Evolutionary conservation across 2,797 vertebrate genomes (phyloP).

Genomic region (Lacerta viridis): DNA sequence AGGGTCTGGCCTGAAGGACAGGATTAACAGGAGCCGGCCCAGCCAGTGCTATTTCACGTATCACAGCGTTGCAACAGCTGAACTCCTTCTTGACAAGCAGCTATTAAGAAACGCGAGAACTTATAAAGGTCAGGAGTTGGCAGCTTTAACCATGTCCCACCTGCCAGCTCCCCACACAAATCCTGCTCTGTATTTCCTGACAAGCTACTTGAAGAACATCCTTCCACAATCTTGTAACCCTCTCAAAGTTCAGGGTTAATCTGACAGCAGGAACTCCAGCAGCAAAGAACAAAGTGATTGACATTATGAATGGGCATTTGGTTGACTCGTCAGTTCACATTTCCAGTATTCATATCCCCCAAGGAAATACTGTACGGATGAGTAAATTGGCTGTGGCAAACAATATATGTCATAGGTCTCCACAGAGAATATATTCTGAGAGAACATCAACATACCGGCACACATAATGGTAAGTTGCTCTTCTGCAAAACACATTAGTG

Average conservation of each 20-base stretch:
- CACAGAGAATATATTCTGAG: conserved; percentile 15
- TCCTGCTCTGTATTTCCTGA: conserved; percentile 26
- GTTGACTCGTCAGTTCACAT: conserved; percentile 13
- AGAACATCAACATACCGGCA: conserved; percentile 4
- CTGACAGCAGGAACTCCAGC: conserved; percentile 5
- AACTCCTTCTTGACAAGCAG: conserved; percentile 18
- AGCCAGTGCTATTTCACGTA: not conserved
- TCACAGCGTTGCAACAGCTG: conserved; percentile 3
- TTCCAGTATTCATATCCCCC: conserved; percentile 32
- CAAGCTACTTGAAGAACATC: conserved; percentile 29
- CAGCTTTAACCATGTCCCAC: conserved; percentile 13
- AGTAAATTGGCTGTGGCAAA: conserved; percentile 16
- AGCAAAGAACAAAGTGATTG: conserved; percentile 15
- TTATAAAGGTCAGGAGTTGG: not conserved
- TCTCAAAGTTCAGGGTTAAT: conserved; percentile 22
- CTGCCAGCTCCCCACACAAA: conserved; percentile 22
- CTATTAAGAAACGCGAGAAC: conserved; percentile 7
- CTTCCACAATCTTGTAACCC: conserved; percentile 5
- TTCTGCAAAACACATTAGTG: not conserved
- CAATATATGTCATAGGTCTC: not conserved
- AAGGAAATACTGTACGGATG: not conserved
- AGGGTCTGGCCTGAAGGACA: not conserved
- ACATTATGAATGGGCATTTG: conserved; percentile 16
- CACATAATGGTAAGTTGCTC: not conserved
- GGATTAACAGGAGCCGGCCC: not conserved